Base-by-base conservation (phyloP, 64 coral and sea anemone species). In the Montipora foliosa region DNA sequence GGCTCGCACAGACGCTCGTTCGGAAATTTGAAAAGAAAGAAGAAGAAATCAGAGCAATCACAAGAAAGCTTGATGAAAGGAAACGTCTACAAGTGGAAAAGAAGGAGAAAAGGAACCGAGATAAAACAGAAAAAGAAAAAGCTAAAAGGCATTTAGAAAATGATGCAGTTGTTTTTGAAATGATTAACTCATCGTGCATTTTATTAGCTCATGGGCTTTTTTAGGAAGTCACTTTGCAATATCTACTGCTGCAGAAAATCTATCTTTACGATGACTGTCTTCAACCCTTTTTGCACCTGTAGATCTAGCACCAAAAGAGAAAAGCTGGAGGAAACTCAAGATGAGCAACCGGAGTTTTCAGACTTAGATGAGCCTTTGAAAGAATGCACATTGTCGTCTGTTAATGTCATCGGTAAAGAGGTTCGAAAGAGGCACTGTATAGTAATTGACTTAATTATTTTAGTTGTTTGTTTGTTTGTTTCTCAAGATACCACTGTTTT, bases 1-100 rank as follows among this genome's bases (percentile, higher is more conserved):
- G 0, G 6, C 53, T 57, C 0, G 6, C 0, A 0, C 0, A 57
- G 53, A 0, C 0, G 0, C 53, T 57, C 1, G 11, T 2, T 57
- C 6, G 0, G 53, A 11, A 57, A 57, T 57, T 57, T 57, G 53
- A 57, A 57, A 57, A 57, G 6, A 6, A 11, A 57, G 53, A 57
- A 11, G 53, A 57, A 57, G 53, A 57, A 0, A 4, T 57, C 0
- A 57, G 53, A 57, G 53, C 53, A 4, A 11, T 2, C 53, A 57
- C 11, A 14, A 4, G 44, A 46, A 60, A 64, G 8, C 15, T 19
- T 47, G 74, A 37, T 55, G 74, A 78, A 8, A 78, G 47, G 75
- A 89, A 21, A 21, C 87, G 13, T 14, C 4, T 5, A 78, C 15
- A 78, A 52, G 52, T 24, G 37, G 47, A 80, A 50, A 79, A 70